Evolutionary conservation across 2,113 vertebrate species (phyloP), one percentile per base, ranked within the genome.

Genomic region (Eonycteris spelaea): DNA sequence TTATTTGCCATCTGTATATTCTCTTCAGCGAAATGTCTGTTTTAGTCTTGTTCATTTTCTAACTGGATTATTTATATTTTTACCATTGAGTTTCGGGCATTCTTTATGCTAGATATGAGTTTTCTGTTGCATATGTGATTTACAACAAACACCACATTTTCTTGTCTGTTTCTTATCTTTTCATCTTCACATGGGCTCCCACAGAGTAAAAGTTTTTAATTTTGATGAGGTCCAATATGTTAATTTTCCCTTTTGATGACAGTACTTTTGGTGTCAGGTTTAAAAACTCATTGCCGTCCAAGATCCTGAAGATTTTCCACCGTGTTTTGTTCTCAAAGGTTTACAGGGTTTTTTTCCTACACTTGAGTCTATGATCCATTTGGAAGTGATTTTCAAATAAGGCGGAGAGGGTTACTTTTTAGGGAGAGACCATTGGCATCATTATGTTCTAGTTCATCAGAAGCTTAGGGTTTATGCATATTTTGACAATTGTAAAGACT

Each of bases 361-460:
- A 9, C 77, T 82, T 51, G 55, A 67, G 4, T 65, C 38, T 92
- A 0, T 79, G 51, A 38, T 86, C 45, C 21, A 26, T 63, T 86
- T 94, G 83, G 51, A 79, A 70, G 90, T 90, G 48, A 67, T 80
- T 96, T 86, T 94, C 57, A 6, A 68, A 6, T 53, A 74, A 82
- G 38, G 26, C 10, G 0, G 9, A 82, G 33, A 55, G n/a, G 59
- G 18, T 73, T 92, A 45, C 61, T 74, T 90, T 94, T 21, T 3
- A 63, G 75, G 82, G 45, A 84, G 38, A 84, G 12, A 35, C 53
- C 38, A 21, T 24, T 93, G 61, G 26, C 15, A 24, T 84, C 21
- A 22, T 86, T 51, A 38, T 30, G 12, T 89, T 19, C 51, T 86
- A 63, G 16, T 61, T 70, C 30, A 48, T 19, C 21, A 77, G 43